Percentiles rank a stretch among this genome's conserved stretches.
phyloP scores from a whole-genome alignment of 2,113 vertebrate species.

The Zosterops lateralis region DNA sequence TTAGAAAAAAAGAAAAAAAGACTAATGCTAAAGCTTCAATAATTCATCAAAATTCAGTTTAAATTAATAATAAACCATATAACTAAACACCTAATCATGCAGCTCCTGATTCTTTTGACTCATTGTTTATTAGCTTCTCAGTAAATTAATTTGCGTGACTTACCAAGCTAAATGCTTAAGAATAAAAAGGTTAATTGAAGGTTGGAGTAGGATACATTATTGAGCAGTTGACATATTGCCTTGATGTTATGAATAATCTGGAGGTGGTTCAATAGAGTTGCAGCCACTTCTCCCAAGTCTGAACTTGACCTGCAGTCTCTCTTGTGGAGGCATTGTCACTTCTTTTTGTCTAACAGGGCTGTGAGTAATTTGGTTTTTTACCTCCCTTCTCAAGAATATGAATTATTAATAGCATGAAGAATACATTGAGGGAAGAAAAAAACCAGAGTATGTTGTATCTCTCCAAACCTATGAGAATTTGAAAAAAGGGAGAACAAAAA shows the following conservation, averaged over 20 bases:
- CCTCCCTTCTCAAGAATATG: neutral
- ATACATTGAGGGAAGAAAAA: slow-evolving; percentile 14
- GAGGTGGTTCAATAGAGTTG: neutral
- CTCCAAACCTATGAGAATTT: neutral
- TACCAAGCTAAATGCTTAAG: slow-evolving; percentile 40
- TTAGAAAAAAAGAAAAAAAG: neutral
- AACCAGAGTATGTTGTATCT: neutral
- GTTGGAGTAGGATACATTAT: slow-evolving; percentile 41
- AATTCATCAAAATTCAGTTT: slow-evolving; percentile 28
- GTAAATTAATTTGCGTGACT: slow-evolving; percentile 42
- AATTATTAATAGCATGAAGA: slow-evolving; percentile 52
- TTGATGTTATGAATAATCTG: slow-evolving; percentile 52
- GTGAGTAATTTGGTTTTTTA: neutral
- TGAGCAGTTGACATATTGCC: slow-evolving; percentile 30
- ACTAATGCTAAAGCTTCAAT: neutral
- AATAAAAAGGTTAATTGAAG: slow-evolving; percentile 67
- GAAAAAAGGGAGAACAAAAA: slow-evolving; percentile 23
- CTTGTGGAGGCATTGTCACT: neutral
- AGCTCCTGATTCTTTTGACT: neutral
- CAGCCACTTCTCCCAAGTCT: neutral
- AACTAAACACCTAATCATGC: slow-evolving; percentile 25
- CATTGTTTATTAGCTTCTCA: slow-evolving; percentile 30
- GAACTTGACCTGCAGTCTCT: slow-evolving; percentile 49
- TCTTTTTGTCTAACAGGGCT: slow-evolving; percentile 13
- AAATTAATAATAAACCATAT: slow-evolving; percentile 48